Evolutionary conservation across 1,140 invertebrate genomes (phyloP), one percentile per base, ranked within the genome.

Genomic region (Pseudomyrmex gracilis): DNA sequence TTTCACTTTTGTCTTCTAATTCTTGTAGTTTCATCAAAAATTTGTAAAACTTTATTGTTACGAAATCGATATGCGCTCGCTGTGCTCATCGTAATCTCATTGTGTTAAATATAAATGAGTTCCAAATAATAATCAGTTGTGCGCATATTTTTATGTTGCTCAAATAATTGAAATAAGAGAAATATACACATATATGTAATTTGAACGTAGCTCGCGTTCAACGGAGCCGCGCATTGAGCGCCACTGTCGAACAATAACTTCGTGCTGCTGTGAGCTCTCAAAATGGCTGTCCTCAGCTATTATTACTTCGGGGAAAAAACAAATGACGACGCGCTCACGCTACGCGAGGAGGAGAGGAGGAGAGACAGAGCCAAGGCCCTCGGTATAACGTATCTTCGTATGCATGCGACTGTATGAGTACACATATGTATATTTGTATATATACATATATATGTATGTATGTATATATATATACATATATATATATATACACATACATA

Each of bases 201-300:
- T 34, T 34, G 34, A 34, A 34, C 34, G 34, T 34, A 34, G 7
- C 34, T 22, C n/a, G 70, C 34, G 73, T 9, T 45, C 22, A 34
- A 77, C 24, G 83, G 88, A 87, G 84, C 89, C 86, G 49, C 83
- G 60, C 20, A 58, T 88, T 91, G 90, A 91, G 90, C 57, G 71
- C 45, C 88, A 82, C 92, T 93, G 92, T 89, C 90, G 91, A 94
- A 94, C 93, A 94, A 94, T 94, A 94, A 94, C 93, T 93, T 92
- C 90, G 93, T 91, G 87, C 93, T 91, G 91, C 92, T 87, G 90
- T 90, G 92, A 93, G 91, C 91, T 93, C 92, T 93, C 93, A 94
- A 94, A 94, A 94, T 94, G 93, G 93, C 93, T 93, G 93, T 94
- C 93, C 93, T 93, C 90, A 90, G 93, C 92, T 94, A 94, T 94